phyloP scores from a whole-genome alignment of 1,140 invertebrate species.

The Ips typographus region DNA sequence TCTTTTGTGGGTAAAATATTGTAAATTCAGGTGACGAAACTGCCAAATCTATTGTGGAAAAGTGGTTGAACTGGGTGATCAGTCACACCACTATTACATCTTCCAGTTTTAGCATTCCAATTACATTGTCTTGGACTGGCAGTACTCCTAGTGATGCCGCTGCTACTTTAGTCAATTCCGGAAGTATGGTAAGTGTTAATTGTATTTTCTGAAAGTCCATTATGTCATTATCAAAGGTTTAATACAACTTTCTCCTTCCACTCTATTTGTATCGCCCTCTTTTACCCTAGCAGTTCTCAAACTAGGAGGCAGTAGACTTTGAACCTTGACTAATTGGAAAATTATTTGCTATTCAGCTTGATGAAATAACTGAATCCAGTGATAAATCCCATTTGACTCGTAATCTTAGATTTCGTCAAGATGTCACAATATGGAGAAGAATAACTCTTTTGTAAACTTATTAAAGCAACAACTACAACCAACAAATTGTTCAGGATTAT shows the following conservation, averaged over 20 bases:
- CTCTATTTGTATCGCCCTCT: too few relatives aligned
- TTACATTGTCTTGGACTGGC: too few relatives aligned
- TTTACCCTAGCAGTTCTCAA: too few relatives aligned
- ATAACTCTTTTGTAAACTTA: constrained; percentile 21
- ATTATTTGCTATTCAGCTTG: constrained; percentile 15
- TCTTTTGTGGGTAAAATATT: not conserved
- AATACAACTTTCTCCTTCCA: too few relatives aligned
- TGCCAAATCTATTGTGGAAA: constrained; percentile 22
- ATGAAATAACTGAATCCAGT: constrained; percentile 12
- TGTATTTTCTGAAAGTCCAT: too few relatives aligned
- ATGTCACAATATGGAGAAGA: not conserved
- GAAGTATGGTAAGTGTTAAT: too few relatives aligned
- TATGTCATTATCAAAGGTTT: too few relatives aligned
- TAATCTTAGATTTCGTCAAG: constrained; percentile 30
- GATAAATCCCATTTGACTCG: constrained; percentile 28
- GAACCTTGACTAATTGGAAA: not conserved
- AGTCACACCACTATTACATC: constrained; percentile 7
- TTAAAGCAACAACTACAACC: constrained; percentile 10
- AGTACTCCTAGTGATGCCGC: too few relatives aligned
- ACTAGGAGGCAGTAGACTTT: not conserved
- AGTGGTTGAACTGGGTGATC: constrained; percentile 33
- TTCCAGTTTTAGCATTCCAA: too few relatives aligned
- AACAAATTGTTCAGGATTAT: constrained; percentile 27
- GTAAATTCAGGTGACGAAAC: constrained; percentile 20
- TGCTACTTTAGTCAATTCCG: too few relatives aligned